Percentiles rank a stretch among this genome's conserved stretches.
These are phyloP conservation scores for Rhynchopsitta pachyrhyncha DNA, from an alignment of 2,113 vertebrate species.

Conservation along the genomic window DNA sequence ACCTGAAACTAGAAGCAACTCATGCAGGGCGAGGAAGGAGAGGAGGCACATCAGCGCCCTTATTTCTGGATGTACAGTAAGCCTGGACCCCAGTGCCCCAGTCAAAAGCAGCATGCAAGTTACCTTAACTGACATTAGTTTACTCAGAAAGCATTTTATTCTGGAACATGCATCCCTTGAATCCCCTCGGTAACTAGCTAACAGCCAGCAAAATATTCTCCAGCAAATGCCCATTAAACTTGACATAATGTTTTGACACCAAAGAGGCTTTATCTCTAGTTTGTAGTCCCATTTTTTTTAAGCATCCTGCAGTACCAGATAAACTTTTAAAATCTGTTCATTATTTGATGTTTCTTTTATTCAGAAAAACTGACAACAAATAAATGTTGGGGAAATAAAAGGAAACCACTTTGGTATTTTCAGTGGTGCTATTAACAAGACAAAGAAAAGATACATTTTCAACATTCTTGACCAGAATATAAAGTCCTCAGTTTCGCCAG, in stretches of 20 bases:
- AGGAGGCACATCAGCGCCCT: not conserved
- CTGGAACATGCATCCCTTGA: slow-evolving; percentile 37
- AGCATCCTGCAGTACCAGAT: slow-evolving; percentile 55
- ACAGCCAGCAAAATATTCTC: slow-evolving; percentile 38
- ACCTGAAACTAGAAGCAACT: not conserved
- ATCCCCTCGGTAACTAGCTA: slow-evolving; percentile 53
- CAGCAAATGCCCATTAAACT: slow-evolving; percentile 62
- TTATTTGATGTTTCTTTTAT: slow-evolving; percentile 52
- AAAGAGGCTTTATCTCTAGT: slow-evolving; percentile 52
- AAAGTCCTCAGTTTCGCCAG: not conserved
- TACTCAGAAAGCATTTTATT: slow-evolving; percentile 38
- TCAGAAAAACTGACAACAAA: slow-evolving; percentile 44
- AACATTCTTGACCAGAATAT: slow-evolving; percentile 15
- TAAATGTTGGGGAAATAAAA: not conserved
- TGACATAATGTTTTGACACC: slow-evolving; percentile 31
- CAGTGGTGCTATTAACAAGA: not conserved
- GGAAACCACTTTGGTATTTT: slow-evolving; percentile 32
- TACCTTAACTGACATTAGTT: slow-evolving; percentile 36
- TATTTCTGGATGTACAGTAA: not conserved
- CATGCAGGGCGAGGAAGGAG: fast-evolving
- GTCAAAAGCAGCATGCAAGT: slow-evolving; percentile 4
- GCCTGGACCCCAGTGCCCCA: not conserved
- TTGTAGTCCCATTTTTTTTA: slow-evolving; percentile 28
- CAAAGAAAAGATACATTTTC: slow-evolving; percentile 8
- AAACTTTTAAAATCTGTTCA: slow-evolving; percentile 33